Base-by-base conservation (phyloP, 2,888 invertebrate species). In the Camptogramma bilineatum region DNA sequence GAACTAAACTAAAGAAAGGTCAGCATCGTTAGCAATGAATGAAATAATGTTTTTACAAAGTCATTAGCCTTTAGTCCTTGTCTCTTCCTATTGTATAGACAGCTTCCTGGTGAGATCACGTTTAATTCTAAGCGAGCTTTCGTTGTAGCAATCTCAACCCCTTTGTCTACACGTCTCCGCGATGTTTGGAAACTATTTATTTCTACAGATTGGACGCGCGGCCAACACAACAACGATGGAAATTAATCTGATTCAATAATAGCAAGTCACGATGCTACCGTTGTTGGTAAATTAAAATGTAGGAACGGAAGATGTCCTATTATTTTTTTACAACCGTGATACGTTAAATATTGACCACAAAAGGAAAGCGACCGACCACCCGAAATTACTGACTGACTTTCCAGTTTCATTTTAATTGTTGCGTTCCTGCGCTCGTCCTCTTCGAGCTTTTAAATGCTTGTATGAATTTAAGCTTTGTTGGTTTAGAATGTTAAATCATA, bases 241-340 rank as follows among this genome's bases (percentile, higher is more conserved):
- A 86, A 90, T 87, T 87, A 90, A 90, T 91, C 86, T 83, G 86
- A 84, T 84, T 81, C 77, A 83, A 85, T 89, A 90, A 85, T 80
- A 81, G 92, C 77, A 78, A 90, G 88, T 92, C 92, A 92, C 84
- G 84, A 79, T 79, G 90, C 90, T 91, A 91, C 91, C 91, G 91
- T 86, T 86, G 91, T 86, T 86, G 85, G 86, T 84, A 86, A 86
- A 90, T 88, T 87, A 86, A 89, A 88, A 86, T 78, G 64, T 70
- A 76, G 78, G 76, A 82, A 82, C 85, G 83, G 84, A 84, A 83
- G 86, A 86, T 83, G 83, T 85, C 81, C 82, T 82, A 83, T 83
- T 82, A 78, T 65, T 79, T 86, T 83, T 83, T 77, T 78, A 71
- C 68, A 68, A 76, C 72, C 73, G 76, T 72, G 76, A 73, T 77